These are phyloP conservation scores for Hylia prasina DNA, from an alignment of 2,113 vertebrate genomes.

Conservation along the genomic window DNA sequence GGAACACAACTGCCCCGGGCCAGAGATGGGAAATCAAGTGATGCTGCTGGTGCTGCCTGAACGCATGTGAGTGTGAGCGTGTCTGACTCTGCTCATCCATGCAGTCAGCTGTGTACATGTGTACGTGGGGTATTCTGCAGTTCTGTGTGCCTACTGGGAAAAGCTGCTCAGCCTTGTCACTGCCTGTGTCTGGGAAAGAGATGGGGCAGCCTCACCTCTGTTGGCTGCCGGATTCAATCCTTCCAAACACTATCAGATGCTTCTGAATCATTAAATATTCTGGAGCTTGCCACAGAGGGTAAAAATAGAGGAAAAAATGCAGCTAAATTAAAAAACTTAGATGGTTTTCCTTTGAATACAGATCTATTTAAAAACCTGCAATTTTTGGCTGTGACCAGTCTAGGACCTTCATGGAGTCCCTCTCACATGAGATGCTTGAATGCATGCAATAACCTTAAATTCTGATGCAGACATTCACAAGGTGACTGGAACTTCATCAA, in stretches of 20 bases:
- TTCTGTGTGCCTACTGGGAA: not conserved
- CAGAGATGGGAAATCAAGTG: not conserved
- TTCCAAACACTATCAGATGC: not conserved
- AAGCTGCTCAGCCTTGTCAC: not conserved
- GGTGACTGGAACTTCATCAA: not conserved
- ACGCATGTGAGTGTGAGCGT: not conserved
- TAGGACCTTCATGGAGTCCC: not conserved
- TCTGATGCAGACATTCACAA: not conserved
- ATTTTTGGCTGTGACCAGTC: not conserved
- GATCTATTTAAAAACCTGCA: not conserved
- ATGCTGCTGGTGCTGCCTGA: not conserved
- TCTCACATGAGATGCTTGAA: not conserved
- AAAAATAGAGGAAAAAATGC: not conserved
- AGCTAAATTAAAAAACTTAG: not conserved
- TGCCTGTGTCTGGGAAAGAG: not conserved
- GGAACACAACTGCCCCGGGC: rapidly evolving
- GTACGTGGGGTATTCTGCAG: rapidly evolving
- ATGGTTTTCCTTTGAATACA: not conserved
- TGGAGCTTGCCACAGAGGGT: not conserved
- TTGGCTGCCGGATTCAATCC: rapidly evolving
- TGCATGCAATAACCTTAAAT: not conserved
- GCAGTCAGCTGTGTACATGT: rapidly evolving
- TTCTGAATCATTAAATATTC: not conserved
- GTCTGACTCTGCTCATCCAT: not conserved
- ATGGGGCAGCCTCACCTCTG: not conserved